Conservation (phyloP, 2,113 vertebrate species). For the Microcebus griseorufus region DNA sequence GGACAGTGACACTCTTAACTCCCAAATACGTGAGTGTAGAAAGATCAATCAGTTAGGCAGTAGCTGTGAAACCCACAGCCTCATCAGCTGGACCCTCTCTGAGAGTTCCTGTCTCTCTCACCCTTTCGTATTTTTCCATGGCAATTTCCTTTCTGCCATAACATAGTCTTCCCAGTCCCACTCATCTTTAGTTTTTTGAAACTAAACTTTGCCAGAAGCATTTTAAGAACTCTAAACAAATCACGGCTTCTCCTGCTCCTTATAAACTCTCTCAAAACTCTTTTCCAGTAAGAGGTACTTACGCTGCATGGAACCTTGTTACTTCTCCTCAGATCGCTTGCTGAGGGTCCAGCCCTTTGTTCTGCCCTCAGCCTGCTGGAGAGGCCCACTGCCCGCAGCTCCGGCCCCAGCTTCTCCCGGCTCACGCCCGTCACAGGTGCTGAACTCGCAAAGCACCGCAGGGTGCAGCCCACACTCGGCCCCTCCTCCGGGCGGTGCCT, state of each 20-base stretch:
- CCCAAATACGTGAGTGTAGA: background rate
- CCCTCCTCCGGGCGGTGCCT: background rate
- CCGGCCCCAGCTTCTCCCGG: background rate
- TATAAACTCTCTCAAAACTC: background rate
- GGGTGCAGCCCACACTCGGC: rapidly evolving
- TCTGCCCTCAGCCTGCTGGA: background rate
- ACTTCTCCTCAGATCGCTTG: background rate
- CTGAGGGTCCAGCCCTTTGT: background rate
- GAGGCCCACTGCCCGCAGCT: background rate
- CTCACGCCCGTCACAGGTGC: rapidly evolving
- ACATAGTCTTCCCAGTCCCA: background rate
- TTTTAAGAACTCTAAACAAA: constrained; percentile 56
- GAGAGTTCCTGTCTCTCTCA: background rate
- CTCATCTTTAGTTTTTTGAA: constrained; percentile 34
- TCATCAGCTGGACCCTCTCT: background rate
- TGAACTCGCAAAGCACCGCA: background rate
- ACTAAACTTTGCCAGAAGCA: constrained; percentile 34
- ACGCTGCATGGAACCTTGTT: background rate
- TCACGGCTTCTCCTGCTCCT: background rate
- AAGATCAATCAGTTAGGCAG: background rate
- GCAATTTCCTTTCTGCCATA: background rate
- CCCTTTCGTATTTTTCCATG: background rate
- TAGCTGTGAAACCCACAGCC: background rate
- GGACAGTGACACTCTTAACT: background rate
- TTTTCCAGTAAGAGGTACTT: background rate